Evolutionary conservation across 1,140 invertebrate genomes (phyloP), one percentile per base, ranked within the genome.

Genomic region (silkworm (Bombyx mori)): DNA sequence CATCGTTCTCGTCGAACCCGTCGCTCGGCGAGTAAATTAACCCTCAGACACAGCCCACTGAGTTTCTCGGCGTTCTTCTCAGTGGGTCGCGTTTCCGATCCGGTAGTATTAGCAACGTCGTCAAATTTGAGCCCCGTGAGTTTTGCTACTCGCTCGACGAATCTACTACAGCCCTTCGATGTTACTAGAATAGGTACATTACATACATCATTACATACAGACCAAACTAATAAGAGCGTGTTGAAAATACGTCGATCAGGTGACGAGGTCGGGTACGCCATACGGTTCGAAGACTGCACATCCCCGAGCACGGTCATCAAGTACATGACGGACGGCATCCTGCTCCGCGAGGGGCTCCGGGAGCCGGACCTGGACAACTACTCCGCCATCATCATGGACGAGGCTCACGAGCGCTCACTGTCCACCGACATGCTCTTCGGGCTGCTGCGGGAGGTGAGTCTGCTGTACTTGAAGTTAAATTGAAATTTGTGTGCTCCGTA

Each of bases 271-370:
- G 99, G 99, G 12, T 99, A 99, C 88, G 97, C 98, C 8, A 99
- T 99, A 77, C 95, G 99, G 76, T 99, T 99, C 89, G 99, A 99
- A 86, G 99, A 99, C 86, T 99, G 98, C 79, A 99, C 99, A 1
- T 96, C 94, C 1, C 96, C 98, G 75, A 94, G 96, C 77, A 99
- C 98, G 0, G 92, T 98, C 7, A 99, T 99, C 47, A 99, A 99
- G 86, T 99, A 99, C 79, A 99, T 99, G 98, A 99, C 98, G 1
- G 98, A 99, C 87, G 98, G 98, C 90, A 99, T 99, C 71, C 85
- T 99, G 52, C 88, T 99, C 5, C 89, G 98, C 59, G 98, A 99
- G 85, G 98, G 97, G 58, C 89, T 99, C 18, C 88, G 97, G 1
- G 98, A 99, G 76, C 92, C 97, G 0, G 98, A 99, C 84, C 88